Conservation (phyloP, 2,113 vertebrate genomes). For the Petromus typicus region DNA sequence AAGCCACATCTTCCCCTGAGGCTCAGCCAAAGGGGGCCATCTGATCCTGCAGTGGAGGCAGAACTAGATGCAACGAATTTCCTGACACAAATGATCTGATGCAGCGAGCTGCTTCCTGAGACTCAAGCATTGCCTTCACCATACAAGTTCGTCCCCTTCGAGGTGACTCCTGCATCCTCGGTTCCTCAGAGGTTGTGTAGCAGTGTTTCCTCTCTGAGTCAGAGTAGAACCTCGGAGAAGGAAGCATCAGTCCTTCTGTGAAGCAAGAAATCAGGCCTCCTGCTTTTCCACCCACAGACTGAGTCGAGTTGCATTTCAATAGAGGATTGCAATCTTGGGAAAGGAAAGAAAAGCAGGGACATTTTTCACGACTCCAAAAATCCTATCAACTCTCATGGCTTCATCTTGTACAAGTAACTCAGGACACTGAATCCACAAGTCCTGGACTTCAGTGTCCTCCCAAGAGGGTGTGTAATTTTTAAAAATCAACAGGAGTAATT, state of each 20-base stretch:
- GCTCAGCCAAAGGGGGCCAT: neutral
- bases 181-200: neutral
- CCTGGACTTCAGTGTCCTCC: neutral
- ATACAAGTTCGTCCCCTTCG: neutral
- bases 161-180: neutral
- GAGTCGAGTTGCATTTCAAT: conserved; percentile 63
- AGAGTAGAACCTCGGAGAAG: conserved; percentile 28
- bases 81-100: neutral
- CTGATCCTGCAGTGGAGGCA: neutral
- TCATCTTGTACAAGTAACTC: neutral
- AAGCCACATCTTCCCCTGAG: neutral
- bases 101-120: neutral
- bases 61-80: neutral
- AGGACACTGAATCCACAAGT: neutral
- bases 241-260: conserved; percentile 62
- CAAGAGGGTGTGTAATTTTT: no score
- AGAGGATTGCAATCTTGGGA: conserved; percentile 36
- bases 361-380: conserved; percentile 36
- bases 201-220: conserved; percentile 38
- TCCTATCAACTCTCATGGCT: neutral
- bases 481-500: neutral
- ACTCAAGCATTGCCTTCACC: neutral
- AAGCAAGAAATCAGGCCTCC: conserved; percentile 56
- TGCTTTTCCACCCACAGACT: conserved; percentile 62
- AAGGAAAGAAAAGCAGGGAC: conserved; percentile 39